These are phyloP conservation scores for Tromatobia lineatoria DNA, from an alignment of 2,888 invertebrate genomes.

Conservation along the genomic window DNA sequence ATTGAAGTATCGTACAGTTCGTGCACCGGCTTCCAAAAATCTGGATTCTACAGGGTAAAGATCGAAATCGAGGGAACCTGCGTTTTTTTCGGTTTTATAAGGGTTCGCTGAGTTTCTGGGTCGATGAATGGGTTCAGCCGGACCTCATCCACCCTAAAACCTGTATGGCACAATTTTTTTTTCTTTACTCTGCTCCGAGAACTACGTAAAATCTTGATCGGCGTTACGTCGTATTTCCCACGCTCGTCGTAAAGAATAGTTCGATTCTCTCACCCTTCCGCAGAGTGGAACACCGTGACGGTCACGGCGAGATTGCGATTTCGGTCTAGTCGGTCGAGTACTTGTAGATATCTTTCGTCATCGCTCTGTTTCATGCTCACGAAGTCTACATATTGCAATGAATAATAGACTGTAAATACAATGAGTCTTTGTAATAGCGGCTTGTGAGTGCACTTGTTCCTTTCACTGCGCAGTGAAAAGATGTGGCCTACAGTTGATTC, in stretches of 20 bases:
- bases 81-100: slow-evolving; percentile 69
- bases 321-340: slow-evolving; percentile 10
- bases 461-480: slow-evolving; percentile 11
- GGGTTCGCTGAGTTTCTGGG: slow-evolving; percentile 74
- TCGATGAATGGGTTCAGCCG: slow-evolving; percentile 71
- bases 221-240: slow-evolving; percentile 77
- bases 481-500: no score
- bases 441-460: slow-evolving; percentile 42
- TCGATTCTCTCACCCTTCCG: slow-evolving; percentile 63
- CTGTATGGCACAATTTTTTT: slow-evolving; percentile 65
- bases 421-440: neutral
- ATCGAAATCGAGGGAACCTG: slow-evolving; percentile 71
- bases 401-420: slow-evolving; percentile 6
- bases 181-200: slow-evolving; percentile 41
- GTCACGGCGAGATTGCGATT: slow-evolving; percentile 49
- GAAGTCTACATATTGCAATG: slow-evolving; percentile 13
- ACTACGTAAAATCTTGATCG: slow-evolving; percentile 54
- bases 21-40: slow-evolving; percentile 71
- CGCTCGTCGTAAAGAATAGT: slow-evolving; percentile 67
- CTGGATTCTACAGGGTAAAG: slow-evolving; percentile 73
- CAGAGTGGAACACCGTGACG: slow-evolving; percentile 42
- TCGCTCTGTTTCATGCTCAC: slow-evolving; percentile 23
- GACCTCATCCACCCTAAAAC: slow-evolving; percentile 64
- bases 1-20: slow-evolving; percentile 68
- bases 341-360: slow-evolving; percentile 21